Conservation (phyloP, 2,797 vertebrate genomes). For the Lutjanus argentimaculatus region DNA sequence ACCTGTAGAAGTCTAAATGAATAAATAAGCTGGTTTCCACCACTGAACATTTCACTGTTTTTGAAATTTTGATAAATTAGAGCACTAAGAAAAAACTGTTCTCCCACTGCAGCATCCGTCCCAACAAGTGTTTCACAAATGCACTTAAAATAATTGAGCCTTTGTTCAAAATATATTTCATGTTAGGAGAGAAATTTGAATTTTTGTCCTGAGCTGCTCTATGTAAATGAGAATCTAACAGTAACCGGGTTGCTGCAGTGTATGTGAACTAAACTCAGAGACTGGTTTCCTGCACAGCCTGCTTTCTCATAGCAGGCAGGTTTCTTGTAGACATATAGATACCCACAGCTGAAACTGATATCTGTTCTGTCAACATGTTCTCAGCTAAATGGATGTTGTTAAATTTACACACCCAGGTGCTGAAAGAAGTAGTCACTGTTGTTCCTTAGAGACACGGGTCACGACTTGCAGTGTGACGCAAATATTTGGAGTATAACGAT, state of each 20-base stretch:
- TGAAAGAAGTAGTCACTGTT: not conserved
- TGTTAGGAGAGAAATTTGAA: not conserved
- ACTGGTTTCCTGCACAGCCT: not conserved
- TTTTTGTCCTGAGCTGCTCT: not conserved
- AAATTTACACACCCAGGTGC: not conserved
- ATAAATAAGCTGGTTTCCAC: not conserved
- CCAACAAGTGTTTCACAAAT: not conserved
- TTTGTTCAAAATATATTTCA: not conserved
- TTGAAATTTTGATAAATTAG: too few relatives aligned
- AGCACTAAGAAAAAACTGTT: not conserved
- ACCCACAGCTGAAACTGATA: not conserved
- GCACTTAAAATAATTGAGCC: not conserved
- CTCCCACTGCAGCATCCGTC: not conserved
- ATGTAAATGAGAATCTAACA: not conserved
- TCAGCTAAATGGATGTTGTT: not conserved
- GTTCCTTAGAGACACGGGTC: constrained; percentile 5
- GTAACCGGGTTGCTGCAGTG: not conserved
- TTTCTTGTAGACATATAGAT: not conserved
- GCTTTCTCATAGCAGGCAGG: not conserved
- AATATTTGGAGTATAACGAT: not conserved
- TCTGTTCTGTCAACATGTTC: not conserved
- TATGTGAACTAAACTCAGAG: too few relatives aligned
- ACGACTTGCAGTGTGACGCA: not conserved
- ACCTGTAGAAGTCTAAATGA: too few relatives aligned
- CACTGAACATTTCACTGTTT: not conserved